Evolutionary conservation across 37 sponge, comb jelly and placozoan genomes (phyloP).

Genomic region (Aphrocallistes beatrix): DNA sequence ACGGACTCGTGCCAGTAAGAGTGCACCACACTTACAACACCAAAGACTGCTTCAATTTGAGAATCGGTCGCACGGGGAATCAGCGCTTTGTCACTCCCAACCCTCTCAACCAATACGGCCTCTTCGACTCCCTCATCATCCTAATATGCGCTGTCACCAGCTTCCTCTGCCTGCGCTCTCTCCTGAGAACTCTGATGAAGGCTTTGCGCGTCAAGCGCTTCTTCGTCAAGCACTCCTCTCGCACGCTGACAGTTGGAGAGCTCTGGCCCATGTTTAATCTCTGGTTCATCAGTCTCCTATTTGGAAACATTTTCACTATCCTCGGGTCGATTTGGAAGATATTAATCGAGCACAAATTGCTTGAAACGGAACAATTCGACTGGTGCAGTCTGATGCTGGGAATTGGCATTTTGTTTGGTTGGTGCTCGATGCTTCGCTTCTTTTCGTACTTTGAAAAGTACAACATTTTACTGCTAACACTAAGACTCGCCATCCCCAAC

Average conservation of each 20-base stretch:
- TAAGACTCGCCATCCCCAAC: slow-evolving; percentile 60
- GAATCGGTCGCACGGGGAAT: neutral
- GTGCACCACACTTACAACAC: neutral
- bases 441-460: slow-evolving; percentile 85
- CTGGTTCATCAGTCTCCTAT: slow-evolving; percentile 58
- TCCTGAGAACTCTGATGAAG: neutral
- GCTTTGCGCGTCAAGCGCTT: slow-evolving; percentile 19
- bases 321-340: slow-evolving; percentile 46
- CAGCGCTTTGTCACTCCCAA: neutral
- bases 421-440: slow-evolving; percentile 70
- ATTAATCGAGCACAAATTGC: slow-evolving; percentile 28
- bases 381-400: slow-evolving; percentile 59
- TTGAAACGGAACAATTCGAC: neutral
- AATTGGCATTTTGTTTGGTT: slow-evolving; percentile 55
- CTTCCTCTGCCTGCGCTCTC: slow-evolving; percentile 44
- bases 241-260: slow-evolving; percentile 35
- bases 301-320: slow-evolving; percentile 37
- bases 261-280: slow-evolving; percentile 46
- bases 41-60: neutral
- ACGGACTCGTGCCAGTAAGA: slow-evolving; percentile 11
- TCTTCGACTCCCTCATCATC: slow-evolving; percentile 24
- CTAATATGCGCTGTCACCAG: slow-evolving; percentile 34
- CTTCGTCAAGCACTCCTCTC: slow-evolving; percentile 40
- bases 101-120: slow-evolving; percentile 14
- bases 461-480: slow-evolving; percentile 54